Conservation (phyloP, 2,113 vertebrate species). For the Phycodurus eques region DNA sequence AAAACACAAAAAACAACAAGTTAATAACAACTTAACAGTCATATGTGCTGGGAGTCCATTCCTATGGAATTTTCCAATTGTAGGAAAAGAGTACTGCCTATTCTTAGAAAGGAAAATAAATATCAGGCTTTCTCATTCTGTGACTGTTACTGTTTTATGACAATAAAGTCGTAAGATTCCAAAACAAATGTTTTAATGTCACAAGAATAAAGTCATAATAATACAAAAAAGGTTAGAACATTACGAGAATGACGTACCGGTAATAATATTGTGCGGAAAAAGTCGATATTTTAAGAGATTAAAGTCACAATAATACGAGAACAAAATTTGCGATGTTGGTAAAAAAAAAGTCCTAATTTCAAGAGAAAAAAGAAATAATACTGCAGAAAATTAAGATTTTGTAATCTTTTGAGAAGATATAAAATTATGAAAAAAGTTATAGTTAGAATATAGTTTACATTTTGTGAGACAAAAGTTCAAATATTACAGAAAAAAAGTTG, state of each 20-base stretch:
- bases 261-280: no score
- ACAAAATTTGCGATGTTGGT: no score
- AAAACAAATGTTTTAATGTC: background rate
- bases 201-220: background rate
- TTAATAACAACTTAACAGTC: background rate
- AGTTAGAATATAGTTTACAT: no score
- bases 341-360: no score
- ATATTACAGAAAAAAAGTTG: no score
- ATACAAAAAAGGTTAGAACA: background rate
- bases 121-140: background rate
- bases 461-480: no score
- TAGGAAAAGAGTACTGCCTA: background rate
- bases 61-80: background rate
- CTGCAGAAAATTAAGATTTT: no score
- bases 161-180: background rate
- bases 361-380: no score
- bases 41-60: background rate
- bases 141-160: background rate
- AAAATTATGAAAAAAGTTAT: no score
- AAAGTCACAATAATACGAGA: no score
- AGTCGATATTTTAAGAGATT: no score
- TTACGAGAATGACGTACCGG: background rate
- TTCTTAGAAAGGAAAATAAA: background rate
- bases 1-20: slow-evolving; percentile 4
- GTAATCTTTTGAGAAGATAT: no score